Evolutionary conservation across 1,140 invertebrate species (phyloP).

Genomic region (Argopecten irradians): DNA sequence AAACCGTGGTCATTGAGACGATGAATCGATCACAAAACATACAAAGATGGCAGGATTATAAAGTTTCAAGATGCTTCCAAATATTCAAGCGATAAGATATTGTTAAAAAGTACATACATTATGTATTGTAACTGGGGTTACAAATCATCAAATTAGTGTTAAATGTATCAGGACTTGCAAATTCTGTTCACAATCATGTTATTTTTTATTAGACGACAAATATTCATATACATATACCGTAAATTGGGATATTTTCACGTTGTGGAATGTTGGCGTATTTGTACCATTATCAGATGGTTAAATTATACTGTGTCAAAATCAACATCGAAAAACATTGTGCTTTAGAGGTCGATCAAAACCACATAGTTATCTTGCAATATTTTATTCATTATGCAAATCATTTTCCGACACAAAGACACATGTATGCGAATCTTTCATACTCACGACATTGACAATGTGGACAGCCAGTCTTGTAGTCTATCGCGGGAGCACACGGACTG

Average conservation of each 20-base stretch:
- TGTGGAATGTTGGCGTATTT: neutral
- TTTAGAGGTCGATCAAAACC: neutral
- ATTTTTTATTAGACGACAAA: too few relatives aligned
- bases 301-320: neutral
- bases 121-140: too few relatives aligned
- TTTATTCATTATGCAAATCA: neutral
- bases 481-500: slow-evolving; percentile 4
- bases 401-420: neutral
- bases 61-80: too few relatives aligned
- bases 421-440: neutral
- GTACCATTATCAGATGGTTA: neutral
- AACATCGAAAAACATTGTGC: neutral
- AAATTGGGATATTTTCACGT: too few relatives aligned
- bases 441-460: slow-evolving; percentile 46
- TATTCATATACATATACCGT: neutral
- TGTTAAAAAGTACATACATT: too few relatives aligned
- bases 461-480: slow-evolving; percentile 38
- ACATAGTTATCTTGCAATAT: neutral
- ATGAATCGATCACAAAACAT: too few relatives aligned
- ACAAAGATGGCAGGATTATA: too few relatives aligned
- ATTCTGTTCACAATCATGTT: too few relatives aligned
- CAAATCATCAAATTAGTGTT: too few relatives aligned
- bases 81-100: too few relatives aligned
- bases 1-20: too few relatives aligned
- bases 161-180: too few relatives aligned